Percentiles rank a stretch among this genome's conserved stretches.
Evolutionary conservation across 2,888 invertebrate species (phyloP).

Genomic region (Scaptodrosophila latifasciaeformis): DNA sequence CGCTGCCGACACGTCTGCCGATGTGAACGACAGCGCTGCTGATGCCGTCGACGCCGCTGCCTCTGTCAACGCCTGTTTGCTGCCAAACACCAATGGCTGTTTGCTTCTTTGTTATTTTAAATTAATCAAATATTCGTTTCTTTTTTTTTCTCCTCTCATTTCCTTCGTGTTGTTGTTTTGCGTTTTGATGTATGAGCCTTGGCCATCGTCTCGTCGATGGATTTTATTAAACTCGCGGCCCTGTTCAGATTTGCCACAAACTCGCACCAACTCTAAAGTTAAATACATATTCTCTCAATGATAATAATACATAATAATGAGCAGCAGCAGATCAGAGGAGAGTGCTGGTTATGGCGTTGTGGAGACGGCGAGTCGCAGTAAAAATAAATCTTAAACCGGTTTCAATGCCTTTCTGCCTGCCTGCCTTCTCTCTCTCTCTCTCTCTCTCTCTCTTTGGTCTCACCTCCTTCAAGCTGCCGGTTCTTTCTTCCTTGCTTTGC

Average conservation of each 20-base stretch:
- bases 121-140: slow-evolving; percentile 2
- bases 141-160: slow-evolving; percentile 1
- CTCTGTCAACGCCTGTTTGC: slow-evolving; percentile 8
- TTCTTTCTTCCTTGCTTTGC: too few species aligned
- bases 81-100: slow-evolving; percentile 13
- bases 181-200: not conserved
- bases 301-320: slow-evolving; percentile 32
- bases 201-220: not conserved
- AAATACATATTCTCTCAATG: slow-evolving; percentile 54
- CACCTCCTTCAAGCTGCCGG: too few species aligned
- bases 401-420: slow-evolving; percentile 12
- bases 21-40: slow-evolving; percentile 7
- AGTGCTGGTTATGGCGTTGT: slow-evolving; percentile 5
- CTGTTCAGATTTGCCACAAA: slow-evolving; percentile 14
- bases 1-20: slow-evolving; percentile 17
- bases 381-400: slow-evolving; percentile 64
- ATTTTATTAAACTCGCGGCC: too few species aligned
- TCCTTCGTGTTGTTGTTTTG: slow-evolving; percentile 4
- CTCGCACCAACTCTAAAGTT: slow-evolving; percentile 22
- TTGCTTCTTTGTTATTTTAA: not conserved
- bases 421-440: slow-evolving; percentile 8
- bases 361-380: slow-evolving; percentile 27
- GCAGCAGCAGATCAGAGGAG: slow-evolving; percentile 35
- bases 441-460: slow-evolving; percentile 9
- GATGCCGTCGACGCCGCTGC: slow-evolving; percentile 4